phyloP scores from a whole-genome alignment of 2,113 vertebrate species.

The Rhea americana region DNA sequence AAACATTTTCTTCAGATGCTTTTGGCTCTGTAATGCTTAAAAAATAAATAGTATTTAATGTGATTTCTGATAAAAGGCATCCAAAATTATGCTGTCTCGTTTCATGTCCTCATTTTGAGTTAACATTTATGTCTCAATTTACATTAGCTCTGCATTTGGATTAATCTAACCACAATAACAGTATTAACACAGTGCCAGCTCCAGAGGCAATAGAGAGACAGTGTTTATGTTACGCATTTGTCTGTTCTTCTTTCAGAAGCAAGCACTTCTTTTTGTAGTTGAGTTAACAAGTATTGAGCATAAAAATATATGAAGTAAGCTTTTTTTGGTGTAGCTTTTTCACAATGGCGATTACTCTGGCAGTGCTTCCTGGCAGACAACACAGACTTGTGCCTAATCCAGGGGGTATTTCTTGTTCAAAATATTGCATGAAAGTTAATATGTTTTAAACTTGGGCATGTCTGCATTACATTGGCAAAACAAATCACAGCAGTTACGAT shows the following conservation, averaged over 20 bases:
- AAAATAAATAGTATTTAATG: neutral
- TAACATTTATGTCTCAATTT: conserved; percentile 39
- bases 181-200: neutral
- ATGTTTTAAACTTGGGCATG: conserved; percentile 76
- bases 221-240: neutral
- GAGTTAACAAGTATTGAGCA: conserved; percentile 14
- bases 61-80: neutral
- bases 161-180: conserved; percentile 38
- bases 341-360: conserved; percentile 16
- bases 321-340: neutral
- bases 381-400: conserved; percentile 87
- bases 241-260: conserved; percentile 22
- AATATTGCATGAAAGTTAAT: conserved; percentile 78
- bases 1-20: neutral
- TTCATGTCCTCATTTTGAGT: conserved; percentile 34
- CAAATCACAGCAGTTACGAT: conserved; percentile 79
- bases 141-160: conserved; percentile 32
- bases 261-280: neutral
- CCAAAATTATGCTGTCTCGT: neutral
- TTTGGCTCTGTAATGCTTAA: conserved; percentile 2
- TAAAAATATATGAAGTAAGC: neutral
- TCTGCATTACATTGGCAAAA: conserved; percentile 83
- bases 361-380: conserved; percentile 56
- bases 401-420: conserved; percentile 72
- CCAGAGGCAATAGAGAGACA: neutral